phyloP scores from a whole-genome alignment of 1,140 invertebrate genomes.

The Bombus haemorrhoidalis region DNA sequence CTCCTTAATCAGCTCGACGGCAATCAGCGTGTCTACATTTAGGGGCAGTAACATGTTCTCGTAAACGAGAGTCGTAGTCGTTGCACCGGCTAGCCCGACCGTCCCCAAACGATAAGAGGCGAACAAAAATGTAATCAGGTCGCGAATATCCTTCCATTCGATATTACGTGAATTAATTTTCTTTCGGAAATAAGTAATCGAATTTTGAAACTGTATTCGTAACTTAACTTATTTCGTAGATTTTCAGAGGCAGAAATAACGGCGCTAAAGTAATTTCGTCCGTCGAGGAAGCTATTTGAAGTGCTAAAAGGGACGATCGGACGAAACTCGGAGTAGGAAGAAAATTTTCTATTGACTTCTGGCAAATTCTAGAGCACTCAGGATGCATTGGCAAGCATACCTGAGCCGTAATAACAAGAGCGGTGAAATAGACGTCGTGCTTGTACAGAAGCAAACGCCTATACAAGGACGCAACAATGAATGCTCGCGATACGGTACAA shows the following conservation, averaged over 20 bases:
- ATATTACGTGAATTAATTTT: too few species aligned
- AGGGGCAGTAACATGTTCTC: conserved; percentile 14
- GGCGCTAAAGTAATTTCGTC: too few species aligned
- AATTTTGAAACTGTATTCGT: background rate
- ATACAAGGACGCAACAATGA: conserved; percentile 37
- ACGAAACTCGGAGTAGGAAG: background rate
- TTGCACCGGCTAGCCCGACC: background rate
- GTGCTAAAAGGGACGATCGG: background rate
- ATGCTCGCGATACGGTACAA: conserved; percentile 43
- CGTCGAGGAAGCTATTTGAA: background rate
- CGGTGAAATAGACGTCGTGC: background rate
- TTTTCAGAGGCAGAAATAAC: background rate
- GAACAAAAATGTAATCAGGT: too few species aligned
- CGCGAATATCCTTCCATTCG: background rate
- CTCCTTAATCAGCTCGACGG: conserved; percentile 72
- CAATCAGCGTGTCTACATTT: conserved; percentile 41
- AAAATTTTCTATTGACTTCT: background rate
- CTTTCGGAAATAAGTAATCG: background rate
- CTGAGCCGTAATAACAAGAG: conserved; percentile 34
- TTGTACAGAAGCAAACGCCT: conserved; percentile 17
- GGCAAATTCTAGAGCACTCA: background rate
- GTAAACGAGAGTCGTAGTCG: conserved; percentile 17
- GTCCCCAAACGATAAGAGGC: background rate
- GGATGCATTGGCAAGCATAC: background rate
- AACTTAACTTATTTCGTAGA: accelerated